A percentile compares a stretch with the other conserved stretches of the same genome.
These are phyloP conservation scores for Macheiramphus alcinus DNA, from an alignment of 2,113 vertebrate genomes.

Conservation along the genomic window DNA sequence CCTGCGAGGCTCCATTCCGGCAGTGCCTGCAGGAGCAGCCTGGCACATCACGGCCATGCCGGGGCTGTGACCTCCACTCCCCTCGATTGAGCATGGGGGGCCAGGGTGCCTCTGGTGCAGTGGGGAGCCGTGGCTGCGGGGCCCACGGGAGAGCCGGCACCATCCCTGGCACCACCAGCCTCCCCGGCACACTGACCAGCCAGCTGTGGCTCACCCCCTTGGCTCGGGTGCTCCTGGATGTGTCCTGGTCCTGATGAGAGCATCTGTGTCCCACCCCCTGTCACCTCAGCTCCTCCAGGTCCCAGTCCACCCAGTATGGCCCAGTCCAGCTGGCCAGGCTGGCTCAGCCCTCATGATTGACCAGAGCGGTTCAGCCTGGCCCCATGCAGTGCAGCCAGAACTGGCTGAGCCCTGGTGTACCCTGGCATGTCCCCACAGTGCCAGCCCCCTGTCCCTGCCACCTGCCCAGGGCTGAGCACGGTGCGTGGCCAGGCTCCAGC, in stretches of 20 bases:
- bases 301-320: background rate
- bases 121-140: background rate
- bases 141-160: too few relatives aligned
- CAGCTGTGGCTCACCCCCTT: rapidly evolving
- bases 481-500: background rate
- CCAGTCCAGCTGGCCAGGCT: background rate
- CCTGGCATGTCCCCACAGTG: rapidly evolving
- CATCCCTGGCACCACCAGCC: background rate
- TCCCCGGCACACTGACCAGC: background rate
- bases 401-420: background rate
- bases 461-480: background rate
- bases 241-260: background rate
- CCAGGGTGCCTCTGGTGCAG: too few relatives aligned
- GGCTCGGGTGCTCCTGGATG: background rate
- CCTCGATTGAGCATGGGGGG: rapidly evolving
- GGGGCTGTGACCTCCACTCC: background rate
- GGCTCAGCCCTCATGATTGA: rapidly evolving
- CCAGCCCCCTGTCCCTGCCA: background rate
- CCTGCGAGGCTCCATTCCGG: background rate
- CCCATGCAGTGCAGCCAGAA: background rate
- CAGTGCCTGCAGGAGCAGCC: background rate
- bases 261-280: background rate
- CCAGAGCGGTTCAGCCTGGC: background rate
- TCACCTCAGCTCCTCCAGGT: background rate
- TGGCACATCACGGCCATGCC: background rate